Conservation (phyloP, 2,113 vertebrate species). For the Ctenomys sociabilis region DNA sequence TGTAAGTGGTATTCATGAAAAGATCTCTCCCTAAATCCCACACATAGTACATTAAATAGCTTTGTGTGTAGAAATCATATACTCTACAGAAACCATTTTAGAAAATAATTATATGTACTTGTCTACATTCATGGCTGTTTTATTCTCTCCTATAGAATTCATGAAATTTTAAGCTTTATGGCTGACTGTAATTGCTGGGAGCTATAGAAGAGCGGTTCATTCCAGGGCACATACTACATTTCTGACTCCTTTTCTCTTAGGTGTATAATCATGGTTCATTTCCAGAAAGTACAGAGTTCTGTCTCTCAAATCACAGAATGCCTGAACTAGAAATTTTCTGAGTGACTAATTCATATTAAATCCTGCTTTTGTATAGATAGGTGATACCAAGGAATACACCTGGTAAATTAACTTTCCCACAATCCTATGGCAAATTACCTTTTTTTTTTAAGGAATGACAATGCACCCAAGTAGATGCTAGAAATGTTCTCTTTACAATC, state of each 20-base stretch:
- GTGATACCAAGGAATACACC: not conserved
- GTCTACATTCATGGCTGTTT: not conserved
- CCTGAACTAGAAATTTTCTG: not conserved
- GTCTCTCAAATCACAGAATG: not conserved
- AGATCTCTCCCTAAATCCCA: not conserved
- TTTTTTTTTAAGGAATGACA: not conserved
- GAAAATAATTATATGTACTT: not conserved
- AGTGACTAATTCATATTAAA: not conserved
- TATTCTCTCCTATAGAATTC: not conserved
- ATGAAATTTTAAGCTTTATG: not conserved
- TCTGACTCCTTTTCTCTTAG: not conserved
- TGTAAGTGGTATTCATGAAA: not conserved
- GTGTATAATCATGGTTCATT: not conserved
- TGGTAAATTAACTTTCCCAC: not conserved
- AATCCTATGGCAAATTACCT: not conserved
- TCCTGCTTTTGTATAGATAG: not conserved
- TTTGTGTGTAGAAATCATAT: not conserved
- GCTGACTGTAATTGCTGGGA: not conserved
- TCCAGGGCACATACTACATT: not conserved
- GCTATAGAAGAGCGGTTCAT: not conserved
- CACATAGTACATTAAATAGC: not conserved
- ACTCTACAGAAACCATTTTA: not conserved
- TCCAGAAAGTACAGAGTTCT: not conserved
- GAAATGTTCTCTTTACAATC: not conserved
- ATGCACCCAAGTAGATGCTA: not conserved